Evolutionary conservation across 2,797 vertebrate genomes (phyloP).

Genomic region (Pseudopleuronectes americanus): DNA sequence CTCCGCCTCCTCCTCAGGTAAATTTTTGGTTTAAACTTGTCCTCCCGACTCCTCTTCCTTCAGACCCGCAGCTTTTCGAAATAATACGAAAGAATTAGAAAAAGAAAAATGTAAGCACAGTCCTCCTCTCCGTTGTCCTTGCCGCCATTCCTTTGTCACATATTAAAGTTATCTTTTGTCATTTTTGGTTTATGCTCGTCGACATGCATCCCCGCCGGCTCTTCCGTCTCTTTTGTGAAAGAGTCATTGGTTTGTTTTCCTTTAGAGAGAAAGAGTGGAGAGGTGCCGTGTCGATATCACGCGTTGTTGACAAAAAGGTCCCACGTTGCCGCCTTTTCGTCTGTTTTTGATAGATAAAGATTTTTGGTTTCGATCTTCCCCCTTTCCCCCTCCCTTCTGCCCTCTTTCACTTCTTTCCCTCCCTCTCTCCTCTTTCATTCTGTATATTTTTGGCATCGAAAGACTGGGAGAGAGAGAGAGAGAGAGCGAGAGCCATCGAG

Average conservation of each 20-base stretch:
- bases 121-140: constrained; percentile 69
- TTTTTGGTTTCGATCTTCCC: constrained; percentile 85
- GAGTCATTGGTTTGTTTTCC: constrained; percentile 73
- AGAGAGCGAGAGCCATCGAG: constrained; percentile 65
- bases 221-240: constrained; percentile 54
- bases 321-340: constrained; percentile 74
- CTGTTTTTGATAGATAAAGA: constrained; percentile 79
- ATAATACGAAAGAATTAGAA: constrained; percentile 57
- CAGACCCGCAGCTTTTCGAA: constrained; percentile 78
- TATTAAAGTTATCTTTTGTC: constrained; percentile 79
- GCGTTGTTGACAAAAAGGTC: constrained; percentile 75
- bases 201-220: constrained; percentile 60
- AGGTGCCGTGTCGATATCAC: constrained; percentile 60
- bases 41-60: constrained; percentile 72
- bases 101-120: constrained; percentile 57
- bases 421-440: constrained; percentile 84
- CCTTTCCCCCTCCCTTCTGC: constrained; percentile 63
- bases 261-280: constrained; percentile 63
- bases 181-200: constrained; percentile 82
- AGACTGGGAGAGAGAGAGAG: constrained; percentile 81
- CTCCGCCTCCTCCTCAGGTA: constrained; percentile 68
- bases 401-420: constrained; percentile 44
- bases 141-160: constrained; percentile 75
- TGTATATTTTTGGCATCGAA: constrained; percentile 88
- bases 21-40: constrained; percentile 86